phyloP scores from a whole-genome alignment of 1,140 invertebrate species.

The Muscidifurax raptorellus region DNA sequence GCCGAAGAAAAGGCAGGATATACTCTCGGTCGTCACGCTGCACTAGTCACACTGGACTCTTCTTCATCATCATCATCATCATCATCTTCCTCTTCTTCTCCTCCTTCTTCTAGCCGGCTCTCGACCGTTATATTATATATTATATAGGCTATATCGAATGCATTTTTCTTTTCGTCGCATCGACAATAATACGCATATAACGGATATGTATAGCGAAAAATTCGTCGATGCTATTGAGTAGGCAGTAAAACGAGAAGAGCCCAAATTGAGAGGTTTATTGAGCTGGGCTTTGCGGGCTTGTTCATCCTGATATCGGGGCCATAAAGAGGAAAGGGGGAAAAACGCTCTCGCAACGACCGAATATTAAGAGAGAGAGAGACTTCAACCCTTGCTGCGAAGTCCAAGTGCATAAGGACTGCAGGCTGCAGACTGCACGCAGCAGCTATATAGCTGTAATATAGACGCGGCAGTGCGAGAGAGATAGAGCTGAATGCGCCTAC shows the following conservation, averaged over 20 bases:
- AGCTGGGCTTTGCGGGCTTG: neutral
- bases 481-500: neutral
- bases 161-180: too few relatives aligned
- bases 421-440: too few relatives aligned
- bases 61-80: neutral
- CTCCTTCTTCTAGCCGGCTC: neutral
- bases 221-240: too few relatives aligned
- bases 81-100: neutral
- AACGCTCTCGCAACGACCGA: neutral
- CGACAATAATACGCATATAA: too few relatives aligned
- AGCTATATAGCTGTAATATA: too few relatives aligned
- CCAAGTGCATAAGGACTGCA: too few relatives aligned
- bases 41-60: conserved; percentile 2
- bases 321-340: neutral
- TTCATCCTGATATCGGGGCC: neutral
- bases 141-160: too few relatives aligned
- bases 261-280: neutral
- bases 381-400: too few relatives aligned
- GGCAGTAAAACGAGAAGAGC: neutral
- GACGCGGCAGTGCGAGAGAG: neutral
- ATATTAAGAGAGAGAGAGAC: conserved; percentile 38
- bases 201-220: neutral
- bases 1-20: conserved; percentile 30
- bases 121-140: neutral
- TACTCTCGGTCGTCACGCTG: conserved; percentile 3